Conservation (phyloP, 2,888 invertebrate genomes). For the Abrostola triplasia region DNA sequence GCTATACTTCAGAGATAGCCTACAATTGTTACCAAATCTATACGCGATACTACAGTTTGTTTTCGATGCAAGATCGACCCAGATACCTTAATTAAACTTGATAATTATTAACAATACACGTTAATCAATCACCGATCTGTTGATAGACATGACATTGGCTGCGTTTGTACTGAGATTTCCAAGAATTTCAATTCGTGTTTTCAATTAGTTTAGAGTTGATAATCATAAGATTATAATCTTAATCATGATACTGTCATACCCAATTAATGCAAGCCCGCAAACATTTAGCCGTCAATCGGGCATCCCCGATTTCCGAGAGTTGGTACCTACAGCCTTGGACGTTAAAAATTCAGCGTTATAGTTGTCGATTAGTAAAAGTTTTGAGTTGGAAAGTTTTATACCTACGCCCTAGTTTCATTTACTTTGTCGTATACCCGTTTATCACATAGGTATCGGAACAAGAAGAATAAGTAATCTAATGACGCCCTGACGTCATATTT, state of each 20-base stretch:
- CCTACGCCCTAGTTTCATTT: too few species aligned
- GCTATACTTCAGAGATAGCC: background rate
- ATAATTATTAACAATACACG: conserved; percentile 53
- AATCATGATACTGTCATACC: conserved; percentile 14
- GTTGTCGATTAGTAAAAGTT: too few species aligned
- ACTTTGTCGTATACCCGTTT: too few species aligned
- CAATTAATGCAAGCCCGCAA: background rate
- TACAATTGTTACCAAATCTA: background rate
- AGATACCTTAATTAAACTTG: conserved; percentile 50
- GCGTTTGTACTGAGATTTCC: conserved; percentile 34
- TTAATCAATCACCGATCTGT: conserved; percentile 44
- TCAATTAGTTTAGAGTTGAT: conserved; percentile 31
- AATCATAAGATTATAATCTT: conserved; percentile 36
- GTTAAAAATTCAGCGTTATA: too few species aligned
- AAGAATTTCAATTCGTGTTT: conserved; percentile 30
- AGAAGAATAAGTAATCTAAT: too few species aligned
- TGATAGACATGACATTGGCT: conserved; percentile 26
- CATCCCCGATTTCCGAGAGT: background rate
- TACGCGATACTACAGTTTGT: conserved; percentile 22
- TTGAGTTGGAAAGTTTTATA: too few species aligned
- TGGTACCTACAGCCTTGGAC: too few species aligned
- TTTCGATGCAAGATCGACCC: conserved; percentile 41
- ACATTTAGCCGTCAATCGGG: background rate
- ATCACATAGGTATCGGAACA: too few species aligned
- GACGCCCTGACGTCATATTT: too few species aligned